These are phyloP conservation scores for Araneus ventricosus DNA, from an alignment of 1,140 invertebrate genomes.

Conservation along the genomic window DNA sequence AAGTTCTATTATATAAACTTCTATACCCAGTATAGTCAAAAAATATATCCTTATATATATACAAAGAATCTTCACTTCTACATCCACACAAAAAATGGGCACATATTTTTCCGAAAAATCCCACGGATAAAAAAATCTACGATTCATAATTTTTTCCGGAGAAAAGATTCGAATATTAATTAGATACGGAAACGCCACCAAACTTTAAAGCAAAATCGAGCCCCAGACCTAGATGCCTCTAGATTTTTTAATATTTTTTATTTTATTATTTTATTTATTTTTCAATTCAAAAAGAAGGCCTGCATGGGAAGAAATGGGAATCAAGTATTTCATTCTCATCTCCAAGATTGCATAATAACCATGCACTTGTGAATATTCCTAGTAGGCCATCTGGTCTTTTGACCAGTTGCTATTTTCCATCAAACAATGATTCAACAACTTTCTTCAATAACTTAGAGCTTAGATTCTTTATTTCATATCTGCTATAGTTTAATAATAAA, in stretches of 20 bases:
- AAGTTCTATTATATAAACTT: too few species aligned
- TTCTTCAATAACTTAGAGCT: too few species aligned
- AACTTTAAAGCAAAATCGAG: constrained; percentile 19
- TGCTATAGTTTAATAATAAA: too few species aligned
- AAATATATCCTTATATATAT: too few species aligned
- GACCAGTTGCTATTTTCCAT: constrained; percentile 4
- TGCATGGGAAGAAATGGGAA: background rate
- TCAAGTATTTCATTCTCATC: background rate
- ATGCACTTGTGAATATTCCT: background rate
- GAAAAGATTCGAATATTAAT: constrained; percentile 5
- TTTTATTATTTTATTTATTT: background rate
- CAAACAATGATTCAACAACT: too few species aligned
- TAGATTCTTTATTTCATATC: too few species aligned
- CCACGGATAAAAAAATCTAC: background rate
- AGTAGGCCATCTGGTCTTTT: background rate
- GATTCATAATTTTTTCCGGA: constrained; percentile 19
- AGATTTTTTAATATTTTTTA: too few species aligned
- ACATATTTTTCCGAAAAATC: background rate
- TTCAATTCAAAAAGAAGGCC: background rate
- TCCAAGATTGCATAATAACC: constrained; percentile 29
- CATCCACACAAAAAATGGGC: too few species aligned
- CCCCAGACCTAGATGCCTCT: background rate
- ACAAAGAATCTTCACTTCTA: too few species aligned
- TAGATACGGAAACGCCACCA: constrained; percentile 3
- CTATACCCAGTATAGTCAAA: too few species aligned